phyloP scores from a whole-genome alignment of 2,113 vertebrate genomes.

The Tursiops truncatus region DNA sequence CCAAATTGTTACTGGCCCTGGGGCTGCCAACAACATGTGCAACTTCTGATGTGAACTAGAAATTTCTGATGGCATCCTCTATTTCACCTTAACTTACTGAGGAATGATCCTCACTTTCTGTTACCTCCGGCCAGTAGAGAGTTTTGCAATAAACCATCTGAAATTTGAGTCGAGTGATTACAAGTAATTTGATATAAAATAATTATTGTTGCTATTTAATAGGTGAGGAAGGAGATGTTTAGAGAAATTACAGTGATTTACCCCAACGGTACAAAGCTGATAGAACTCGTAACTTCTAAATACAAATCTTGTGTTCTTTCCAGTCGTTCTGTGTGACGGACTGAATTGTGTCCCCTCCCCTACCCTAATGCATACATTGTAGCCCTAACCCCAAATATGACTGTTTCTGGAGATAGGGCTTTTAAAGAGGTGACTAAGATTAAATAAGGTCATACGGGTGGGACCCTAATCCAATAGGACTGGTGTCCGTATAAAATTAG shows the following conservation, averaged over 20 bases:
- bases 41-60: background rate
- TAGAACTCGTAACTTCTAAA: background rate
- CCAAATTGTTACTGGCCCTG: background rate
- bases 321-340: background rate
- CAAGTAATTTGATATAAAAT: background rate
- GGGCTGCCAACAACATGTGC: background rate
- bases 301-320: background rate
- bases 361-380: background rate
- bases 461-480: background rate
- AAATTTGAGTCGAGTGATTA: background rate
- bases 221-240: background rate
- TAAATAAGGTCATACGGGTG: background rate
- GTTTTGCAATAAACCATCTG: background rate
- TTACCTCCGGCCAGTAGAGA: background rate
- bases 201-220: background rate
- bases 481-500: background rate
- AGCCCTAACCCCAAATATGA: background rate
- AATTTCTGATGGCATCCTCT: background rate
- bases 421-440: background rate
- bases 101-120: background rate
- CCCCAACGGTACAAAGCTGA: background rate
- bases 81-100: conserved; percentile 23
- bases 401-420: background rate
- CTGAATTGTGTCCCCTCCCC: background rate
- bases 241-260: background rate